A percentile compares a stretch with the other conserved stretches of the same genome.
Evolutionary conservation across 2,113 vertebrate genomes (phyloP).

Genomic region (Benitochromis conjunctus): DNA sequence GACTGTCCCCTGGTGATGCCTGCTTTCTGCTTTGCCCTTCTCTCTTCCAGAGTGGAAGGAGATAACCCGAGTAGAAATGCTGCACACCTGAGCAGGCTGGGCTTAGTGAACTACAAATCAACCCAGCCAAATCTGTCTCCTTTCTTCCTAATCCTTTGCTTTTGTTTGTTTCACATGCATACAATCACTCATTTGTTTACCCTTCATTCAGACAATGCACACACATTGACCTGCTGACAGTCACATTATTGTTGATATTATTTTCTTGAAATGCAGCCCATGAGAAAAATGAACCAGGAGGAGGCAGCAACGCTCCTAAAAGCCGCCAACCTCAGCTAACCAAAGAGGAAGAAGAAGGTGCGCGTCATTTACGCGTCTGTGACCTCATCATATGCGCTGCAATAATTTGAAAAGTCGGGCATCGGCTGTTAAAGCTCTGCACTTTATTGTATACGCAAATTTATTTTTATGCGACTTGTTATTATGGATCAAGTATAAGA

Average conservation of each 20-base stretch:
- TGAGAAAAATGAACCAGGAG: neutral
- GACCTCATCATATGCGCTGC: constrained; percentile 35
- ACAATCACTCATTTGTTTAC: neutral
- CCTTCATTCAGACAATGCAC: no score
- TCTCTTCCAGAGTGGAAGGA: neutral
- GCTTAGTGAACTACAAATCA: neutral
- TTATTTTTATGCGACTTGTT: rapidly evolving
- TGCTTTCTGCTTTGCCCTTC: rapidly evolving
- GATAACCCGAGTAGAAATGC: neutral
- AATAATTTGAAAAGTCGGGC: constrained; percentile 24
- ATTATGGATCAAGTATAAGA: neutral
- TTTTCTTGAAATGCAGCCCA: rapidly evolving
- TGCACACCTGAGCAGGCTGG: neutral
- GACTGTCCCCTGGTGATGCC: rapidly evolving
- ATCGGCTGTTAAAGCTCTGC: neutral
- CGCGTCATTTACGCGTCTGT: constrained; percentile 34
- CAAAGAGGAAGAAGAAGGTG: neutral
- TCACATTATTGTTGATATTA: rapidly evolving
- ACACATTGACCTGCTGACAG: neutral
- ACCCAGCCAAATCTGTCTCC: neutral
- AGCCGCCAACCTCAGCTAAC: neutral
- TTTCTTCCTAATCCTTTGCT: neutral
- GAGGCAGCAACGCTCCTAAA: neutral
- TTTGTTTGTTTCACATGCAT: neutral
- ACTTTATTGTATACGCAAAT: rapidly evolving